Evolutionary conservation across 2,797 vertebrate species (phyloP).

Genomic region (Falco columbarius): DNA sequence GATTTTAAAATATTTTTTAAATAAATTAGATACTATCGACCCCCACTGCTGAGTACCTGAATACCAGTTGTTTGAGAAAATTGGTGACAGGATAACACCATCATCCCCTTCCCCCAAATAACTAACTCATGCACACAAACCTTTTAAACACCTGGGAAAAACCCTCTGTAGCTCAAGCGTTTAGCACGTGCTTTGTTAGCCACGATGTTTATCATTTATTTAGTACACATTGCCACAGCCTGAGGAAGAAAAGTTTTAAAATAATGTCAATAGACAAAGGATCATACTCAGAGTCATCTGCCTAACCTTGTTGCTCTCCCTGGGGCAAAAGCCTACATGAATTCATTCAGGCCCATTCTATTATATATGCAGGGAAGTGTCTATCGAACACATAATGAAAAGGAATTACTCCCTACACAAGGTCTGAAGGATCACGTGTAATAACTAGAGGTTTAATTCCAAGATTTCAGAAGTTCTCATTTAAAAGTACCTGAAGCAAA

Average conservation of each 20-base stretch:
- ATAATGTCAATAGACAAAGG: constrained; percentile 87
- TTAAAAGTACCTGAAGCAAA: constrained; percentile 77
- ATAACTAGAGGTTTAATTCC: constrained; percentile 74
- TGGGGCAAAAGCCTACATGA: constrained; percentile 79
- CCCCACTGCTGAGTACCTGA: neutral
- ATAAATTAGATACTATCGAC: neutral
- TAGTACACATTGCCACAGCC: constrained; percentile 73
- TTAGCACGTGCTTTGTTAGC: constrained; percentile 50
- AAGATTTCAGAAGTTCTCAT: constrained; percentile 71
- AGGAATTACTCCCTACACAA: neutral
- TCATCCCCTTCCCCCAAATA: neutral
- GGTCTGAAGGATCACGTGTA: constrained; percentile 71
- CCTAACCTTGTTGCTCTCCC: constrained; percentile 79
- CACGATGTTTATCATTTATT: constrained; percentile 84
- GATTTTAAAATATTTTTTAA: neutral
- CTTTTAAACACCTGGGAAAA: constrained; percentile 66
- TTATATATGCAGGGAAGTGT: constrained; percentile 71
- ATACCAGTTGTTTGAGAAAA: neutral
- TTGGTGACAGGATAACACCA: neutral
- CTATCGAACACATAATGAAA: constrained; percentile 67
- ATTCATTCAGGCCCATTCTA: constrained; percentile 73
- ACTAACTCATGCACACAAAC: constrained; percentile 75
- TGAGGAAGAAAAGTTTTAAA: constrained; percentile 78
- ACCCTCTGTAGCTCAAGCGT: constrained; percentile 47
- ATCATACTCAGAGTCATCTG: constrained; percentile 79